Evolutionary conservation across 1,140 invertebrate species (phyloP).

Genomic region (Nylanderia fulva): DNA sequence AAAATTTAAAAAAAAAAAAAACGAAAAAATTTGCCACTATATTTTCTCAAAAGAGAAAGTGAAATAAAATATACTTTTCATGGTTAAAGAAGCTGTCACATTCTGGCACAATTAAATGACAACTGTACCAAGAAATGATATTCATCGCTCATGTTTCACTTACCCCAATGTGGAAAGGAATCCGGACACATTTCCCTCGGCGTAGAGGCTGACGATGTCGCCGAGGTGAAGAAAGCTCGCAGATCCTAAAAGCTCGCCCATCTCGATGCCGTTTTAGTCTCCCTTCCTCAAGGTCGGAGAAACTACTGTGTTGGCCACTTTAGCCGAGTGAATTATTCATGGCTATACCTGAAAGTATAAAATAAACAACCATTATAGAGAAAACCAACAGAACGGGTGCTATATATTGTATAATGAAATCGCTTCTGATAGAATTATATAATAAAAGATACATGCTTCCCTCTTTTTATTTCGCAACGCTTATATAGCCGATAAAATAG

Average conservation of each 20-base stretch:
- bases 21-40: neutral
- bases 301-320: conserved; percentile 57
- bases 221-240: conserved; percentile 97
- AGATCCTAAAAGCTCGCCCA: conserved; percentile 88
- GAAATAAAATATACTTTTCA: conserved; percentile 17
- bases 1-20: conserved; percentile 29
- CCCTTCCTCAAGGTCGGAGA: conserved; percentile 58
- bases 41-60: neutral
- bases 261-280: conserved; percentile 74
- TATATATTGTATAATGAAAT: conserved; percentile 1
- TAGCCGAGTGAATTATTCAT: conserved; percentile 73
- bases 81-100: neutral
- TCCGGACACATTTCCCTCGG: conserved; percentile 96
- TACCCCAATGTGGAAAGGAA: conserved; percentile 98
- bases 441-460: neutral
- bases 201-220: conserved; percentile 98
- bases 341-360: conserved; percentile 62
- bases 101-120: conserved; percentile 2
- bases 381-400: neutral
- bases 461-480: neutral
- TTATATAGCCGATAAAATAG: neutral
- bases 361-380: conserved; percentile 61
- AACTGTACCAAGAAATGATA: neutral
- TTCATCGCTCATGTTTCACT: conserved; percentile 82
- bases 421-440: neutral